Conservation (phyloP, 2,888 invertebrate genomes). For the Sminthurides aquaticus region DNA sequence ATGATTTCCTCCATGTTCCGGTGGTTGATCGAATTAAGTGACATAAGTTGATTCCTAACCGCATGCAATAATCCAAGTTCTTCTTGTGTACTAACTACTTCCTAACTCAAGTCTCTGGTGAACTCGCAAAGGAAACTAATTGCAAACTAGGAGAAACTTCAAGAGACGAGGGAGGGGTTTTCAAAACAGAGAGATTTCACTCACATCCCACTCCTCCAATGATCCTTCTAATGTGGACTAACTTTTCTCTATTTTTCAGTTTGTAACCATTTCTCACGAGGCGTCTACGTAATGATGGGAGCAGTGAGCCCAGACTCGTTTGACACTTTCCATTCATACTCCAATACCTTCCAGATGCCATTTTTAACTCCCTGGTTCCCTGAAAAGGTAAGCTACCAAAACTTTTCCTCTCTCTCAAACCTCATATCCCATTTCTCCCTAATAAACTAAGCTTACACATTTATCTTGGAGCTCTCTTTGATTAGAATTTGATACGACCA, state of each 20-base stretch:
- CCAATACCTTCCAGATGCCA: slow-evolving; percentile 91
- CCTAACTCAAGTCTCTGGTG: too few species aligned
- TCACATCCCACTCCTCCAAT: too few species aligned
- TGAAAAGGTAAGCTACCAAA: slow-evolving; percentile 63
- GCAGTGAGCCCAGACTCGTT: slow-evolving; percentile 90
- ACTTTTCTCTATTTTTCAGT: slow-evolving; percentile 54
- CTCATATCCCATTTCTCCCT: background rate
- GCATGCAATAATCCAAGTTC: too few species aligned
- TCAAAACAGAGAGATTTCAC: too few species aligned
- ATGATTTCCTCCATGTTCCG: slow-evolving; percentile 29
- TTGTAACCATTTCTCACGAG: slow-evolving; percentile 81
- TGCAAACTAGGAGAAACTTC: too few species aligned
- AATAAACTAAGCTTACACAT: too few species aligned
- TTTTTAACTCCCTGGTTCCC: slow-evolving; percentile 91
- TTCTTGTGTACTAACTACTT: too few species aligned
- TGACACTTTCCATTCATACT: slow-evolving; percentile 86
- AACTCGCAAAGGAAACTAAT: too few species aligned
- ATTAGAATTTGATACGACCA: too few species aligned
- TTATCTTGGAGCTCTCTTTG: too few species aligned
- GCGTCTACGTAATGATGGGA: slow-evolving; percentile 82
- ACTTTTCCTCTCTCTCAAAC: slow-evolving; percentile 3
- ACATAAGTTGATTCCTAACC: background rate
- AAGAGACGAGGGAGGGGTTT: too few species aligned
- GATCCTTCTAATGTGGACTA: background rate
- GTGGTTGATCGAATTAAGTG: slow-evolving; percentile 1